phyloP scores from a whole-genome alignment of 1,140 invertebrate species.

The Aethina tumida region DNA sequence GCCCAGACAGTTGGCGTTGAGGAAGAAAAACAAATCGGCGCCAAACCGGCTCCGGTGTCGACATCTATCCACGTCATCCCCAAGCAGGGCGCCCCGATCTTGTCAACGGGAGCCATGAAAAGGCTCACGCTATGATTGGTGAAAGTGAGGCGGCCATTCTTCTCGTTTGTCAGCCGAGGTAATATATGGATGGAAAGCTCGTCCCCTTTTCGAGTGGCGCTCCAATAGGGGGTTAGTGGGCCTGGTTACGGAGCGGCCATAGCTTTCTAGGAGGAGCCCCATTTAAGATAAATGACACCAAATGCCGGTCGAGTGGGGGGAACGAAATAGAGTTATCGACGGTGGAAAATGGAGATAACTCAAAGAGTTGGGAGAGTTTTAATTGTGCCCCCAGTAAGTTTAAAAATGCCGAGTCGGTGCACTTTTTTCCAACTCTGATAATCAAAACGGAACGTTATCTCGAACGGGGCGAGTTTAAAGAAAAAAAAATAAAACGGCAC shows the following conservation, averaged over 20 bases:
- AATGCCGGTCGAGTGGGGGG: conserved; percentile 7
- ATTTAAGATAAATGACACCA: conserved; percentile 22
- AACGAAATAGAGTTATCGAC: conserved; percentile 17
- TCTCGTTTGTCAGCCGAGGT: conserved; percentile 17
- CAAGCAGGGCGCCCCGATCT: background rate
- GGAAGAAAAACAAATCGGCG: background rate
- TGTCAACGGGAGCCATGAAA: conserved; percentile 18
- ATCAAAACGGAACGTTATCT: no score
- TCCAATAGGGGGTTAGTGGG: conserved; percentile 23
- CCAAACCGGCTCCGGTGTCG: background rate
- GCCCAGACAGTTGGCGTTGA: background rate
- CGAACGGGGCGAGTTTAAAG: no score
- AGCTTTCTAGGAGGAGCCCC: conserved; percentile 25
- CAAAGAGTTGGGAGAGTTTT: conserved; percentile 14
- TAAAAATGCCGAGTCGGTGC: background rate
- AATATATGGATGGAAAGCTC: conserved; percentile 25
- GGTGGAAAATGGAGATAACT: conserved; percentile 19
- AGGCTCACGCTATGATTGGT: conserved; percentile 22
- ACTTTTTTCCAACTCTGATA: background rate
- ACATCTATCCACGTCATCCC: background rate
- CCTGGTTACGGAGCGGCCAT: conserved; percentile 24
- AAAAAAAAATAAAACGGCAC: no score
- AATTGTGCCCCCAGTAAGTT: conserved; percentile 13
- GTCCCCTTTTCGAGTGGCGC: conserved; percentile 18
- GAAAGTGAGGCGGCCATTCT: conserved; percentile 27